These are phyloP conservation scores for Acrossocheilus wenchowensis DNA, from an alignment of 2,797 vertebrate genomes.

Conservation along the genomic window DNA sequence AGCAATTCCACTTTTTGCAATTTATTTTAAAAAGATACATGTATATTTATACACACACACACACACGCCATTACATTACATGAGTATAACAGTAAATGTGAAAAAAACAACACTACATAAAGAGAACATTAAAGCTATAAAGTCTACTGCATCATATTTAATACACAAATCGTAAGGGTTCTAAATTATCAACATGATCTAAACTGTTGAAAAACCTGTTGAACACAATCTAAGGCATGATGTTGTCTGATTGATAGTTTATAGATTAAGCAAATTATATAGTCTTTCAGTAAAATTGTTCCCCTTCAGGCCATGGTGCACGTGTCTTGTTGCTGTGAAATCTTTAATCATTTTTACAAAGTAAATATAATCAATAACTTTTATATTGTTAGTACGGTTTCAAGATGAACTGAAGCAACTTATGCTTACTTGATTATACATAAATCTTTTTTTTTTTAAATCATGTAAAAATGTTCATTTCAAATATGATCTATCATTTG, in stretches of 20 bases:
- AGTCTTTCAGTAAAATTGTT: neutral
- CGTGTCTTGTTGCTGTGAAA: neutral
- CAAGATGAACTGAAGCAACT: neutral
- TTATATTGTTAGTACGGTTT: neutral
- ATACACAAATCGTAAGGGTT: neutral
- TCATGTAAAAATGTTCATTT: too few relatives aligned
- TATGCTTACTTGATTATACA: neutral
- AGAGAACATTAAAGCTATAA: neutral
- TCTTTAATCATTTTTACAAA: neutral
- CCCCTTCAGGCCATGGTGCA: too few relatives aligned
- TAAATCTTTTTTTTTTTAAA: too few relatives aligned
- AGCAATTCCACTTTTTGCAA: too few relatives aligned
- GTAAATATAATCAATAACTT: neutral
- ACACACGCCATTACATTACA: too few relatives aligned
- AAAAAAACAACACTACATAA: neutral
- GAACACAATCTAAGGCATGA: neutral
- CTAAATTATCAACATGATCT: neutral
- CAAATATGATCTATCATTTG: too few relatives aligned
- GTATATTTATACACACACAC: too few relatives aligned
- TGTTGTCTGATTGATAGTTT: neutral
- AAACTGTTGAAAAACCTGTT: neutral
- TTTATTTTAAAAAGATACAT: too few relatives aligned
- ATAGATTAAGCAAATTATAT: neutral
- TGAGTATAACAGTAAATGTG: neutral
- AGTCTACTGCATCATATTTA: neutral